Percentiles rank a stretch among this genome's conserved stretches.
phyloP scores from a whole-genome alignment of 2,888 invertebrate genomes.

The Mimumesa dahlbomi region DNA sequence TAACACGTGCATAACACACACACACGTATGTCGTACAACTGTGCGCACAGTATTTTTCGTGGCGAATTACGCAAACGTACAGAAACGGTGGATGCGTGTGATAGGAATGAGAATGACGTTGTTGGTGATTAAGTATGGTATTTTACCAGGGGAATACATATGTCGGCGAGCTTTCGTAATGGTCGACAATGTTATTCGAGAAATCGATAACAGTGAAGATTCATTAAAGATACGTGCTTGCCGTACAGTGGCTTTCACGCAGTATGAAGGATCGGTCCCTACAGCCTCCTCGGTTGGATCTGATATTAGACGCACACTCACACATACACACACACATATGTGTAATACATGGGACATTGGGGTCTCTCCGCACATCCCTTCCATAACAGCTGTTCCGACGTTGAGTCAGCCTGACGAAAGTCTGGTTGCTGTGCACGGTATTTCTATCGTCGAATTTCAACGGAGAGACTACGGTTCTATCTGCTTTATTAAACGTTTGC shows the following conservation, averaged over 20 bases:
- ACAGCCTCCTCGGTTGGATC: slow-evolving; percentile 43
- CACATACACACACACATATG: background rate
- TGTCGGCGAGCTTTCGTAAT: slow-evolving; percentile 19
- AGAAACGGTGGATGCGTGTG: background rate
- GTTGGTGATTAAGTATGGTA: background rate
- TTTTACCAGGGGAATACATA: background rate
- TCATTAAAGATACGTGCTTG: slow-evolving; percentile 57
- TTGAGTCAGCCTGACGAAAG: slow-evolving; percentile 44
- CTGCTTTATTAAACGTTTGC: background rate
- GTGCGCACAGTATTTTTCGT: too few species aligned
- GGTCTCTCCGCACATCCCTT: slow-evolving; percentile 39
- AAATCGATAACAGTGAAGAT: slow-evolving; percentile 56
- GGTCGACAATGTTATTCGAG: slow-evolving; percentile 21
- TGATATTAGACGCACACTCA: slow-evolving; percentile 46
- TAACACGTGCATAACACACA: too few species aligned
- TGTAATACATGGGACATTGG: too few species aligned
- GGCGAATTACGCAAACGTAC: too few species aligned
- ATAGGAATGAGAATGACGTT: background rate
- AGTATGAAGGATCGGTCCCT: slow-evolving; percentile 48
- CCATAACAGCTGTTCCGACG: slow-evolving; percentile 53
- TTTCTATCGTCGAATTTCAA: slow-evolving; percentile 3
- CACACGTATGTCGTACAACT: too few species aligned
- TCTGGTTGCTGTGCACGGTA: background rate
- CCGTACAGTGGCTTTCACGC: slow-evolving; percentile 43
- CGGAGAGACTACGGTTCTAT: background rate